A percentile compares a stretch with the other conserved stretches of the same genome.
phyloP scores from a whole-genome alignment of 1,140 invertebrate species.

The Danaus melanippus region DNA sequence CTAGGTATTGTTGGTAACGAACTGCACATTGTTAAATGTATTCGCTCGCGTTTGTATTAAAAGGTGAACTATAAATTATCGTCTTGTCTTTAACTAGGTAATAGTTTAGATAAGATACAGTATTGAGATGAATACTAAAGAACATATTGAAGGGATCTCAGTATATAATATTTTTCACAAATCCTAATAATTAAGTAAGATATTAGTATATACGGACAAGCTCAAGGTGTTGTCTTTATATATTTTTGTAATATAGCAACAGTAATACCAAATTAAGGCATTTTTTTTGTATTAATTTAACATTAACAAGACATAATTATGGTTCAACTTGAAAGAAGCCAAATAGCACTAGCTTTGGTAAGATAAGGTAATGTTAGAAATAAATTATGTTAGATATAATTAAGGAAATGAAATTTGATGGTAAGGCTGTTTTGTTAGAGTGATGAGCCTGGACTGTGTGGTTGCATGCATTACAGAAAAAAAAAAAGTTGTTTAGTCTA shows the following conservation, averaged over 20 bases:
- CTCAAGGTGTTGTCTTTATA: conserved; percentile 9
- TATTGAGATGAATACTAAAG: conserved; percentile 59
- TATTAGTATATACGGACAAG: conserved; percentile 30
- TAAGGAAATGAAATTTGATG: conserved; percentile 6
- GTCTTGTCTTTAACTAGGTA: conserved; percentile 50
- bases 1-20: conserved; percentile 32
- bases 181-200: conserved; percentile 43
- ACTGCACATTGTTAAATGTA: conserved; percentile 48
- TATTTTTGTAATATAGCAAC: conserved; percentile 26
- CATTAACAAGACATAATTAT: conserved; percentile 67
- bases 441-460: conserved; percentile 40
- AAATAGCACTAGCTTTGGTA: conserved; percentile 63
- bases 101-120: conserved; percentile 28
- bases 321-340: conserved; percentile 72
- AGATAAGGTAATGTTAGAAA: conserved; percentile 25
- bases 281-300: conserved; percentile 50
- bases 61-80: conserved; percentile 65
- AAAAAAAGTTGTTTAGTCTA: too few species aligned
- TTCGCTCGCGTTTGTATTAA: conserved; percentile 51
- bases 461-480: conserved; percentile 31
- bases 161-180: conserved; percentile 52
- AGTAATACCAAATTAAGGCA: conserved; percentile 67
- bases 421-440: conserved; percentile 49
- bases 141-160: conserved; percentile 53
- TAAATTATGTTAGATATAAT: conserved; percentile 30